phyloP scores from a whole-genome alignment of 2,797 vertebrate genomes.

The Aselliscus stoliczkanus region DNA sequence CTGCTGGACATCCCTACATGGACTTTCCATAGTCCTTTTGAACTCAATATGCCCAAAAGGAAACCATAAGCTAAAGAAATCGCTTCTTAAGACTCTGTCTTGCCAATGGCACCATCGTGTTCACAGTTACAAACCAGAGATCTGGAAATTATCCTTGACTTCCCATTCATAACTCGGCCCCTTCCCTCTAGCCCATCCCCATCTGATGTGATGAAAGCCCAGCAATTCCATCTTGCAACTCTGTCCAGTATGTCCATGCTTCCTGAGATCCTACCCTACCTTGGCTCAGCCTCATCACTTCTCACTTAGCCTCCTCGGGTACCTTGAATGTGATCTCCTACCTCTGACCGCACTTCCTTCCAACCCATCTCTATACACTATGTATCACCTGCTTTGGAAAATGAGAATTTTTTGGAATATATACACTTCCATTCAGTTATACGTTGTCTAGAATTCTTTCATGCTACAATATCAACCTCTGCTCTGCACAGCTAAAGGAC shows the following conservation, averaged over 20 bases:
- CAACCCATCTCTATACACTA: neutral
- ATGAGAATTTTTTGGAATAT: neutral
- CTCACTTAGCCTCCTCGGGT: neutral
- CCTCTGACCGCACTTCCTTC: neutral
- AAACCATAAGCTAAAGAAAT: neutral
- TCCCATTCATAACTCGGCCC: neutral
- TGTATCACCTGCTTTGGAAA: neutral
- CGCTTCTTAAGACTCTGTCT: neutral
- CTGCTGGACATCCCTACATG: neutral
- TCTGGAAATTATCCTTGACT: neutral
- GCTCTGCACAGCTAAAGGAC: too few relatives aligned
- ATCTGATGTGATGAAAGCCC: neutral
- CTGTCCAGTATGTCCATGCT: neutral
- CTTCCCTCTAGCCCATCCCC: neutral
- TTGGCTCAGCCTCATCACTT: neutral
- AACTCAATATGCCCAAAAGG: neutral
- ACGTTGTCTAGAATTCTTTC: neutral
- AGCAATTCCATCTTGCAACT: neutral
- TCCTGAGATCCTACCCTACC: neutral
- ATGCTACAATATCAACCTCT: neutral
- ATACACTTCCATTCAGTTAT: neutral
- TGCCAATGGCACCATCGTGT: neutral
- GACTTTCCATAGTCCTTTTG: neutral
- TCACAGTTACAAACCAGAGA: neutral
- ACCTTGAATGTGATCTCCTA: neutral